Percentiles rank a stretch among this genome's conserved stretches.
These are phyloP conservation scores for Brienomyrus brachyistius DNA, from an alignment of 2,113 vertebrate species.

Conservation along the genomic window DNA sequence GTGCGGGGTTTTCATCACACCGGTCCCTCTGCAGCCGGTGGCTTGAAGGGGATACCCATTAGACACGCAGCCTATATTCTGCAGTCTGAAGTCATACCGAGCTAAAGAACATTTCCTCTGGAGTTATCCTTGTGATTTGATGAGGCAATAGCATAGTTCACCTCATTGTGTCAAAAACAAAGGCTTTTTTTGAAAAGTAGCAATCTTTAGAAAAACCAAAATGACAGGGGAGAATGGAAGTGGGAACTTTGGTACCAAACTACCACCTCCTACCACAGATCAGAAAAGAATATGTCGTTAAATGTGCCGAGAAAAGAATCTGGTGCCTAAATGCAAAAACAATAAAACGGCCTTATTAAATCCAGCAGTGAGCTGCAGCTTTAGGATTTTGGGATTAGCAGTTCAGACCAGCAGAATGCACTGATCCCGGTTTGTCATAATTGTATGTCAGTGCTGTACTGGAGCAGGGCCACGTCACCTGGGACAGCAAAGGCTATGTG, in stretches of 20 bases:
- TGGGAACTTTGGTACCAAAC: constrained; percentile 11
- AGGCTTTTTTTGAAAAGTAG: constrained; percentile 17
- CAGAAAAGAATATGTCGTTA: not conserved
- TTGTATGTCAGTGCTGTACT: not conserved
- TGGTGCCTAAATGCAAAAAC: not conserved
- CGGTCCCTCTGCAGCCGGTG: constrained; percentile 13
- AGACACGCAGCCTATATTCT: constrained; percentile 11
- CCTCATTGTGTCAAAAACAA: constrained; percentile 26
- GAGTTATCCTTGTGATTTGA: constrained; percentile 20
- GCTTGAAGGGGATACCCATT: constrained; percentile 17
- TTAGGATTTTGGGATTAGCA: not conserved
- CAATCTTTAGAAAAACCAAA: constrained; percentile 13
- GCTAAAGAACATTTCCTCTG: constrained; percentile 21
- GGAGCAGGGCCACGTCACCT: not conserved
- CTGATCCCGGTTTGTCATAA: not conserved
- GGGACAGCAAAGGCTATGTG: not conserved
- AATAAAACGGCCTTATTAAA: constrained; percentile 13
- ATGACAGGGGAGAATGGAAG: constrained; percentile 12
- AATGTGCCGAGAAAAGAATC: not conserved
- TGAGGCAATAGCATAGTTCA: constrained; percentile 21
- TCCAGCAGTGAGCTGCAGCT: not conserved
- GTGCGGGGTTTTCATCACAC: constrained; percentile 5
- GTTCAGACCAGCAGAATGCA: not conserved
- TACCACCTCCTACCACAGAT: not conserved
- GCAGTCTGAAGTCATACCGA: constrained; percentile 18